Conservation (phyloP, 2,888 invertebrate species). For the Dorcus hopei region DNA sequence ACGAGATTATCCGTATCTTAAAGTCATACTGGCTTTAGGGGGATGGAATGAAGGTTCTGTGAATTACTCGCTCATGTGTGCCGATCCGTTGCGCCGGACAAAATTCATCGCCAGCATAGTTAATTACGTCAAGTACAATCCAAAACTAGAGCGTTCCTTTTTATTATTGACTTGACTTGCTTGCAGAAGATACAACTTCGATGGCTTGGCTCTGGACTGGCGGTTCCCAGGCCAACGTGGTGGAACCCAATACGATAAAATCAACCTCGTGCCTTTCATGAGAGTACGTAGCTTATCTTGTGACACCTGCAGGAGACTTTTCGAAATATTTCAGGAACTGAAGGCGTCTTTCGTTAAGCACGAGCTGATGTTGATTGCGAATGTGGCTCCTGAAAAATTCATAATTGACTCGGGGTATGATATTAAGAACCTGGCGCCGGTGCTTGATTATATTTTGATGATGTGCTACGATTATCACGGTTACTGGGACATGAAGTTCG, state of each 20-base stretch:
- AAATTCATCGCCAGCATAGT: slow-evolving; percentile 70
- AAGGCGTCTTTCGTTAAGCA: slow-evolving; percentile 66
- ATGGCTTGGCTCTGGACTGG: slow-evolving; percentile 81
- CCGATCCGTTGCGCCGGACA: slow-evolving; percentile 59
- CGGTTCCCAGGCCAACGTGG: slow-evolving; percentile 79
- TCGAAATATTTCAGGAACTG: slow-evolving; percentile 57
- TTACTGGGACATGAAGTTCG: slow-evolving; percentile 72
- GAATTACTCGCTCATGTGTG: slow-evolving; percentile 69
- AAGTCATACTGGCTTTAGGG: slow-evolving; percentile 73
- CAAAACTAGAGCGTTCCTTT: background rate
- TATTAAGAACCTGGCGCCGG: slow-evolving; percentile 65
- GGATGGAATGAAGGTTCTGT: slow-evolving; percentile 89
- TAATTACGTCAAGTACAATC: slow-evolving; percentile 60
- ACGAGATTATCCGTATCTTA: slow-evolving; percentile 65
- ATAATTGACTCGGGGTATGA: slow-evolving; percentile 78
- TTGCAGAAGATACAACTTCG: slow-evolving; percentile 65
- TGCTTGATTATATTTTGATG: slow-evolving; percentile 72
- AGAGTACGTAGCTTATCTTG: slow-evolving; percentile 53
- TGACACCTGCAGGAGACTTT: no score
- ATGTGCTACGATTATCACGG: slow-evolving; percentile 92
- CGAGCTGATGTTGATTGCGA: slow-evolving; percentile 73
- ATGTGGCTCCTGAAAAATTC: slow-evolving; percentile 73
- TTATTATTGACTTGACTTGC: background rate
- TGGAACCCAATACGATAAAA: slow-evolving; percentile 75
- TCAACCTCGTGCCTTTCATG: slow-evolving; percentile 73